phyloP scores from a whole-genome alignment of 2,113 vertebrate genomes.

The Oryzias curvinotus region DNA sequence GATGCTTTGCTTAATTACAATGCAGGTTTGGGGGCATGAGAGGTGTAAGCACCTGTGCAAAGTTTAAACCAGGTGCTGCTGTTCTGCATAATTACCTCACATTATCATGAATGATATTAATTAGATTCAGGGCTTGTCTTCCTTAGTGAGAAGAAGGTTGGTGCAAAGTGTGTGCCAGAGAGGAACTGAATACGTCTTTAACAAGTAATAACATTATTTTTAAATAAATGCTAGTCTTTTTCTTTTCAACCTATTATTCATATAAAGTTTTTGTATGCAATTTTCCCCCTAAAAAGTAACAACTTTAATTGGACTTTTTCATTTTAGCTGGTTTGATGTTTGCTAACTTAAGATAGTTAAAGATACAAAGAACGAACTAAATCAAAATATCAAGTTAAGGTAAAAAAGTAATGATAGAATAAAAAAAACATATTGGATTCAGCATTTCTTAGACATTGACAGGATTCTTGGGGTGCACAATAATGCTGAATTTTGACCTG shows the following conservation, averaged over 20 bases:
- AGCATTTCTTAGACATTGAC: no score
- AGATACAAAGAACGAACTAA: no score
- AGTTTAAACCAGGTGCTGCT: conserved; percentile 59
- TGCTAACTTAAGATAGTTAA: no score
- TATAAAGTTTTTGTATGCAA: background rate
- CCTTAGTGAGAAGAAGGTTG: conserved; percentile 3
- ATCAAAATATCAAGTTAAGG: no score
- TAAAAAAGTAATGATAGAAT: no score
- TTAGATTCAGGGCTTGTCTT: conserved; percentile 29
- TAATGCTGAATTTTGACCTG: no score
- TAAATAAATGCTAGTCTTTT: background rate
- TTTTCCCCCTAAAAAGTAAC: background rate
- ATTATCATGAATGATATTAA: conserved; percentile 40
- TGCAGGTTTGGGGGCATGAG: conserved; percentile 34
- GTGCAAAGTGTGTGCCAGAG: background rate
- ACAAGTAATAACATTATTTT: background rate
- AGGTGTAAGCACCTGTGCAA: conserved; percentile 27
- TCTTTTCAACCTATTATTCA: no score
- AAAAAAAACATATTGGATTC: no score
- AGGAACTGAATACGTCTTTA: background rate
- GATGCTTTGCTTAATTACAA: conserved; percentile 63
- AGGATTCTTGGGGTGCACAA: no score
- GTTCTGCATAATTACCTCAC: conserved; percentile 37
- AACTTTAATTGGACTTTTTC: no score
- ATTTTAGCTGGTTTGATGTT: no score